Percentiles rank a stretch among this genome's conserved stretches.
Conservation (phyloP, 2,888 invertebrate genomes). For the Drosophila koepferae region DNA sequence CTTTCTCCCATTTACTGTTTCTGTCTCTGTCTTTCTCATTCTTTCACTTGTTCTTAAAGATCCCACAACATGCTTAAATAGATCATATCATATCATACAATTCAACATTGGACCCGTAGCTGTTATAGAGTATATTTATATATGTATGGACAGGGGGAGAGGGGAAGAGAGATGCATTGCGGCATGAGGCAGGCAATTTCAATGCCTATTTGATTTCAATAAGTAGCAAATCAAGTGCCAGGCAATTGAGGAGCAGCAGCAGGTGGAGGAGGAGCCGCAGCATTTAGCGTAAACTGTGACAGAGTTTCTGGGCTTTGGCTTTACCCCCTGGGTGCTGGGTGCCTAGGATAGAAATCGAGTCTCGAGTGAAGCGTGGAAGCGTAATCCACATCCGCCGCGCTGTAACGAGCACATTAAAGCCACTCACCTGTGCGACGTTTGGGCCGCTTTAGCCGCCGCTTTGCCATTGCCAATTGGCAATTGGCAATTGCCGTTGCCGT, state of each 20-base stretch:
- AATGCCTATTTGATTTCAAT: conserved; percentile 76
- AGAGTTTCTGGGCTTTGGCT: background rate
- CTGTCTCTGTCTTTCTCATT: background rate
- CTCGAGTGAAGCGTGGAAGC: conserved; percentile 8
- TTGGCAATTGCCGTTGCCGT: conserved; percentile 34
- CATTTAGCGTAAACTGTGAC: conserved; percentile 22
- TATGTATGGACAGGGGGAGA: too few species aligned
- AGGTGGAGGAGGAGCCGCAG: background rate
- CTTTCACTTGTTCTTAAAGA: too few species aligned
- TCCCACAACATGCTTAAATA: too few species aligned
- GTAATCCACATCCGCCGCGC: conserved; percentile 63
- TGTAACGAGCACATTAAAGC: conserved; percentile 75
- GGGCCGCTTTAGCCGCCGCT: conserved; percentile 24
- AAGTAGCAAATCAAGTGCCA: conserved; percentile 75
- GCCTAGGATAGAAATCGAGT: background rate
- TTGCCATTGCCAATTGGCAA: background rate
- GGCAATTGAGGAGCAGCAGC: conserved; percentile 31
- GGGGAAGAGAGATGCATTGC: background rate
- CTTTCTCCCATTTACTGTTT: too few species aligned
- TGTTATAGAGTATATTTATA: background rate
- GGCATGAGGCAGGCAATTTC: conserved; percentile 47
- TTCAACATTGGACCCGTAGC: background rate
- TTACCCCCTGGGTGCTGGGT: background rate
- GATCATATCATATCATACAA: background rate
- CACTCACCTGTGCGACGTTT: conserved; percentile 75